Conservation (phyloP, 1,140 invertebrate species). For the Drosophila micromelanica region DNA sequence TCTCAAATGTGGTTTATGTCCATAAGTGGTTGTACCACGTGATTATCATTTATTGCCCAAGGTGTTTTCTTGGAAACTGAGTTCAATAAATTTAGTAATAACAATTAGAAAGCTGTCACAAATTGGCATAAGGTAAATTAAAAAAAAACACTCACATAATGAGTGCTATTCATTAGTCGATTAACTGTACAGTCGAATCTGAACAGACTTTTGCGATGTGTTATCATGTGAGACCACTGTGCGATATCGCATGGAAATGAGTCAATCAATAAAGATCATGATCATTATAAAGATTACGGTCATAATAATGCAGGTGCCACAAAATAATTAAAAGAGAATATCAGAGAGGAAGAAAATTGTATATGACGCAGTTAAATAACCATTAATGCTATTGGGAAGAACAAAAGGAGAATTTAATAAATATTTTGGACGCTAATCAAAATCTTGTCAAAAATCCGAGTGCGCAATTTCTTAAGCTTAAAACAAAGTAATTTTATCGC, state of each 20-base stretch:
- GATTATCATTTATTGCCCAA: constrained; percentile 38
- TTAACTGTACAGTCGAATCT: constrained; percentile 55
- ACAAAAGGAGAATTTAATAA: too few species aligned
- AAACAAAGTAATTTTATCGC: too few species aligned
- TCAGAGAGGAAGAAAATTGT: not conserved
- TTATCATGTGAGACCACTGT: constrained; percentile 21
- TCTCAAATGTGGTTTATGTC: constrained; percentile 8
- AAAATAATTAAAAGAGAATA: not conserved
- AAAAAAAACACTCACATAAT: constrained; percentile 40
- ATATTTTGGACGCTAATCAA: too few species aligned
- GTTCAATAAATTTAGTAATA: constrained; percentile 47
- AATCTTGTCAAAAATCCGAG: too few species aligned
- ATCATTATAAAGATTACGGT: constrained; percentile 1
- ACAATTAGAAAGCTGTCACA: constrained; percentile 65
- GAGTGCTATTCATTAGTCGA: constrained; percentile 69
- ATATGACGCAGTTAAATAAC: not conserved
- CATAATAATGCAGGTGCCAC: constrained; percentile 27
- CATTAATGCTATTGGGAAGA: too few species aligned
- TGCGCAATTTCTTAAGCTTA: too few species aligned
- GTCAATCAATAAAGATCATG: constrained; percentile 37
- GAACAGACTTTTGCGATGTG: constrained; percentile 38
- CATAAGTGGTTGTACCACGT: constrained; percentile 31
- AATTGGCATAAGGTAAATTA: constrained; percentile 19
- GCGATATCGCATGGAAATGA: constrained; percentile 58
- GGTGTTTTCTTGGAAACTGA: constrained; percentile 36